Conservation (phyloP, 2,888 invertebrate genomes). For the Caenorhabditis sinica region DNA sequence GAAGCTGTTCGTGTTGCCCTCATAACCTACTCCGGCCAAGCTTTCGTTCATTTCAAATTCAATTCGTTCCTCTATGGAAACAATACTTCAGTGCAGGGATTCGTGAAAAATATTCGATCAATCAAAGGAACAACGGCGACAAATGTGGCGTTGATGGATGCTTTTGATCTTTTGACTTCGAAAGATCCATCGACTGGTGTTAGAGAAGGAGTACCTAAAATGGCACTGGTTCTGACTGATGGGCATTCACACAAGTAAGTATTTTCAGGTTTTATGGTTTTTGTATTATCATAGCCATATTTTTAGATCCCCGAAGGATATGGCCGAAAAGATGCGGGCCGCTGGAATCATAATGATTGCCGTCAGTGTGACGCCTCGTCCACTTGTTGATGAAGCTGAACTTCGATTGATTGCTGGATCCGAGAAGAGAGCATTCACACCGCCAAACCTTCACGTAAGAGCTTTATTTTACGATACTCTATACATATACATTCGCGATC, state of each 20-base stretch:
- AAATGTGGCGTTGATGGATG: slow-evolving; percentile 77
- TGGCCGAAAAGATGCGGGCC: slow-evolving; percentile 68
- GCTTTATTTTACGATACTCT: no score
- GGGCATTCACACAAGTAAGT: slow-evolving; percentile 78
- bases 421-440: slow-evolving; percentile 77
- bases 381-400: slow-evolving; percentile 79
- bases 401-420: slow-evolving; percentile 77
- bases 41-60: slow-evolving; percentile 81
- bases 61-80: slow-evolving; percentile 76
- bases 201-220: slow-evolving; percentile 74
- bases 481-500: no score
- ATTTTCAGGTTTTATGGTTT: no score
- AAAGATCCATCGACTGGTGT: slow-evolving; percentile 73
- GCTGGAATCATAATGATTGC: slow-evolving; percentile 77
- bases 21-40: slow-evolving; percentile 79
- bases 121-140: slow-evolving; percentile 82
- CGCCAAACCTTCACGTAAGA: slow-evolving; percentile 75
- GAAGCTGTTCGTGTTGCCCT: slow-evolving; percentile 81
- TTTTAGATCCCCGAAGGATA: slow-evolving; percentile 61
- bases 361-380: slow-evolving; percentile 77
- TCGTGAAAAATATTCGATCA: slow-evolving; percentile 75
- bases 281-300: background rate
- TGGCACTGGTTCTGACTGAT: slow-evolving; percentile 82
- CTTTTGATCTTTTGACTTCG: slow-evolving; percentile 75
- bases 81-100: slow-evolving; percentile 78